Conservation (phyloP, 2,888 invertebrate species). For the Thecocarcelia acutangulata region DNA sequence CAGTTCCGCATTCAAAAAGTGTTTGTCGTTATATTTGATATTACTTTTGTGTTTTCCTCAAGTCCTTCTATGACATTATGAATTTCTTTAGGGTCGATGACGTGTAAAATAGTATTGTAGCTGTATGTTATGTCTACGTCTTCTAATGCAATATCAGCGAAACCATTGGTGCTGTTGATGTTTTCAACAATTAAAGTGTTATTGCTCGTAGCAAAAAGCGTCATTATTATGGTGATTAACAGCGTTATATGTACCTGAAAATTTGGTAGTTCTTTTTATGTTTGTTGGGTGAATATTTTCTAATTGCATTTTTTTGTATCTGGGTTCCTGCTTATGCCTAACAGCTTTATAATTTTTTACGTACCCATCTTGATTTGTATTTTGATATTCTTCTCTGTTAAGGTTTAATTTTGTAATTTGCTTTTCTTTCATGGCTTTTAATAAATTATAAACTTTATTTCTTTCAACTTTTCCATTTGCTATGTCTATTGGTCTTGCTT, state of each 20-base stretch:
- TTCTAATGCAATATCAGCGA: slow-evolving; percentile 52
- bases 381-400: slow-evolving; percentile 40
- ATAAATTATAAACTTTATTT: not conserved
- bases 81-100: slow-evolving; percentile 56
- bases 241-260: slow-evolving; percentile 42
- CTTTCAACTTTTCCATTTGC: not conserved
- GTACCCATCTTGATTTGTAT: slow-evolving; percentile 38
- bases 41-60: slow-evolving; percentile 40
- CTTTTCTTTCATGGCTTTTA: not conserved
- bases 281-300: slow-evolving; percentile 54
- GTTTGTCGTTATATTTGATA: slow-evolving; percentile 30
- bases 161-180: slow-evolving; percentile 49
- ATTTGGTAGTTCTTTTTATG: slow-evolving; percentile 55
- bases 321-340: slow-evolving; percentile 54
- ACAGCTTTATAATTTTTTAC: slow-evolving; percentile 46
- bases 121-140: slow-evolving; percentile 44
- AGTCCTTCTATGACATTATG: slow-evolving; percentile 32
- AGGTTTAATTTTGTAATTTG: slow-evolving; percentile 5
- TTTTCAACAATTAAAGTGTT: slow-evolving; percentile 44
- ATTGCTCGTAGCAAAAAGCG: slow-evolving; percentile 18
- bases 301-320: slow-evolving; percentile 47
- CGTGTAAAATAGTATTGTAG: slow-evolving; percentile 61
- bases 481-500: slow-evolving; percentile 40
- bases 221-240: slow-evolving; percentile 19
- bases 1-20: slow-evolving; percentile 1